Base-by-base conservation (phyloP, 1,140 invertebrate genomes). In the Vollenhovia emeryi region DNA sequence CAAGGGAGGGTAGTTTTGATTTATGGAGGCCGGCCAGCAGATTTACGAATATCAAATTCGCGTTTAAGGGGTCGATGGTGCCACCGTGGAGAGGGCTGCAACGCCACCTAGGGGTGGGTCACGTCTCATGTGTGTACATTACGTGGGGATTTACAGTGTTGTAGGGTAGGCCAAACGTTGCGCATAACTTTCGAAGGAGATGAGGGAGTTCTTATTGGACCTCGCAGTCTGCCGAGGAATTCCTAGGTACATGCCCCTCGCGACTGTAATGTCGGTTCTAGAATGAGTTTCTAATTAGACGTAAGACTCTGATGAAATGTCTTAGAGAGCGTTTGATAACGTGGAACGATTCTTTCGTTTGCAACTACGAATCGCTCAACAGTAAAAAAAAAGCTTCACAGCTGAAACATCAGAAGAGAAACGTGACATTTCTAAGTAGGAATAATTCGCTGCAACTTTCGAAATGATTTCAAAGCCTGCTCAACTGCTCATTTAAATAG, bases 41-140 rank as follows among this genome's bases (percentile, higher is more conserved):
- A 95, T 94, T 94, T 94, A 94, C 93, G 93, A 94, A 95, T 94
- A 94, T 94, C 92, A 94, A 94, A 94, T 94, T 92, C 93, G 74
- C 93, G 92, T 94, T 95, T 92, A 93, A 93, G 92, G 91, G 93
- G 86, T 87, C 88, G 88, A 86, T 66, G 57, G 59, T 86, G 68
- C 50, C 66, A 79, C 13, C 24, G n/a, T 33, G 36, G 59, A 48
- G 33, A 64, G 85, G 60, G 33, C 48, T 48, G 30, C 60, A 57
- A 57, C 64, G 84, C 87, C 86, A 88, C 89, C 89, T 86, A 86
- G 85, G 87, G 83, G 83, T 73, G 87, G 80, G 68, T 73, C 84
- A 71, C 85, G 86, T 91, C 90, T 90, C 89, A 87, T 88, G 86
- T 87, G 89, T 91, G 92, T 87, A 91, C 89, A 90, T 90, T 90